Conservation (phyloP, 2,797 vertebrate genomes). For the Anniella stebbinsi region DNA sequence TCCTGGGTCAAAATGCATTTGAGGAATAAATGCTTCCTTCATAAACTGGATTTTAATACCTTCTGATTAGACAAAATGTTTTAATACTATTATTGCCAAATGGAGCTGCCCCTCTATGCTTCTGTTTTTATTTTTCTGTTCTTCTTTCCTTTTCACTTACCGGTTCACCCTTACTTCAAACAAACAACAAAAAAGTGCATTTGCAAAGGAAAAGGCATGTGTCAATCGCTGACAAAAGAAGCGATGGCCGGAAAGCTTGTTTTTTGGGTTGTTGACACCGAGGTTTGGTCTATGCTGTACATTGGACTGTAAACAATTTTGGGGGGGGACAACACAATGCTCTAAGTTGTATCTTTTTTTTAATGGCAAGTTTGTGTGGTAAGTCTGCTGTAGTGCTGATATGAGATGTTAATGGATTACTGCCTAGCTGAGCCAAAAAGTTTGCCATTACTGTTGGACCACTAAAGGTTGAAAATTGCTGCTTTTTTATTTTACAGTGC, state of each 20-base stretch:
- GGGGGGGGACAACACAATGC: conserved; percentile 56
- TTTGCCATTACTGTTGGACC: conserved; percentile 85
- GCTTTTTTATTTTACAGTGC: conserved; percentile 84
- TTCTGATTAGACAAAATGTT: conserved; percentile 1
- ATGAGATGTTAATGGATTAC: conserved; percentile 82
- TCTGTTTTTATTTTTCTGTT: conserved; percentile 10
- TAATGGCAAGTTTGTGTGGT: conserved; percentile 73
- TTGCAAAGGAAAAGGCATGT: conserved; percentile 34
- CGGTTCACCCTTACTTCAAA: conserved; percentile 58
- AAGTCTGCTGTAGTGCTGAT: conserved; percentile 78
- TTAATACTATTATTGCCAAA: conserved; percentile 27
- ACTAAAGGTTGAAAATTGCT: conserved; percentile 89
- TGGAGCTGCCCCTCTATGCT: conserved; percentile 40
- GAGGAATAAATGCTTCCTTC: conserved; percentile 32
- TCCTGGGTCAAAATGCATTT: conserved; percentile 40
- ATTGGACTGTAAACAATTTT: conserved; percentile 59
- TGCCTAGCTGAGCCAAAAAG: conserved; percentile 97
- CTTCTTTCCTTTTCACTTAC: conserved; percentile 32
- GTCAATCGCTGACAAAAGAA: conserved; percentile 46
- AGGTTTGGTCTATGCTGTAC: conserved; percentile 64
- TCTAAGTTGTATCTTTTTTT: conserved; percentile 62
- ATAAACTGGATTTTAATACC: neutral
- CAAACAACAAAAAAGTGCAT: conserved; percentile 53
- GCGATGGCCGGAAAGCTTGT: conserved; percentile 46
- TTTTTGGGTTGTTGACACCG: conserved; percentile 67